Evolutionary conservation across 2,797 vertebrate species (phyloP).

Genomic region (Diceros bicornis): DNA sequence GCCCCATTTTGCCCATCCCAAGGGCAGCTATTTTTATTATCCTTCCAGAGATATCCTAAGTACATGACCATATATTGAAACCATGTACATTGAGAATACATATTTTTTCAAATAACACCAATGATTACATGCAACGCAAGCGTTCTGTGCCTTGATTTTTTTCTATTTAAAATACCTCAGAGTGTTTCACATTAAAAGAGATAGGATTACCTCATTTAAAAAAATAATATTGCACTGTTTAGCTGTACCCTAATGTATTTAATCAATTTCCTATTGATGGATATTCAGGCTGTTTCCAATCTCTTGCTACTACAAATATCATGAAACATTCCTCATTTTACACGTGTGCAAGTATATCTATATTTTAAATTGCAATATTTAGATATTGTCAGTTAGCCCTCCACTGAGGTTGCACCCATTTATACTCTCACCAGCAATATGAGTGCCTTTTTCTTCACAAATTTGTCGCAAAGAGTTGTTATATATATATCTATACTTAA

Average conservation of each 20-base stretch:
- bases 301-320: background rate
- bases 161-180: background rate
- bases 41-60: background rate
- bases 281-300: background rate
- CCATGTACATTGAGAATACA: background rate
- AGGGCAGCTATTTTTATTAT: background rate
- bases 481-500: background rate
- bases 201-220: background rate
- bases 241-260: background rate
- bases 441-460: constrained; percentile 11
- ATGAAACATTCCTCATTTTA: background rate
- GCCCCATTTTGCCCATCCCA: background rate
- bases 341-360: background rate
- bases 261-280: background rate
- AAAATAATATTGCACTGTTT: background rate
- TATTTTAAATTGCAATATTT: constrained; percentile 41
- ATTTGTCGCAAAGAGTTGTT: background rate
- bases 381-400: background rate
- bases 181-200: background rate
- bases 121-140: background rate
- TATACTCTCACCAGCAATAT: background rate
- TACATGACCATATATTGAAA: background rate
- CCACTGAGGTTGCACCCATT: background rate
- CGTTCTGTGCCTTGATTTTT: background rate
- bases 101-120: background rate